A percentile compares a stretch with the other conserved stretches of the same genome.
These are phyloP conservation scores for Plutomurus gul DNA, from an alignment of 1,140 invertebrate species.

Conservation along the genomic window DNA sequence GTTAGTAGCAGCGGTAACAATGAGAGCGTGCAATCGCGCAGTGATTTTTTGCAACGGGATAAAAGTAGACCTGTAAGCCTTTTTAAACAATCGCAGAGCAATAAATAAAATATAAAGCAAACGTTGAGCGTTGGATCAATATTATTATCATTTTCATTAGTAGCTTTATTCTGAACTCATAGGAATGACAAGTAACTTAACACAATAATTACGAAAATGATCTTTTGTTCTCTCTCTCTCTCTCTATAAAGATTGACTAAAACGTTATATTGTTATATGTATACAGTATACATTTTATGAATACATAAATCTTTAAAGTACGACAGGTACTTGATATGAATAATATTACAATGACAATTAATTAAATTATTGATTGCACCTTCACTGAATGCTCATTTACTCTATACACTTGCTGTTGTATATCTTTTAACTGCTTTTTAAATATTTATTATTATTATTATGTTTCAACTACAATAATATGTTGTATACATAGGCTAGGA, in stretches of 20 bases:
- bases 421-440: no score
- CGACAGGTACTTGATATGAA: slow-evolving; percentile 19
- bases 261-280: not conserved
- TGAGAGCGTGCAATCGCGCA: not conserved
- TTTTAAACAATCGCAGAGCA: slow-evolving; percentile 30
- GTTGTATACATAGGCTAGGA: no score
- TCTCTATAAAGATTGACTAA: slow-evolving; percentile 2
- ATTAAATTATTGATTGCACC: not conserved
- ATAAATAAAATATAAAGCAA: not conserved
- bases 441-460: no score
- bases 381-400: not conserved
- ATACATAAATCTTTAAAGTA: not conserved
- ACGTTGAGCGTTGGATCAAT: not conserved
- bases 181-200: not conserved
- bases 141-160: slow-evolving; percentile 27
- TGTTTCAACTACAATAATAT: no score
- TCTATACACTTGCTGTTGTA: not conserved
- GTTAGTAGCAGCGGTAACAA: not conserved
- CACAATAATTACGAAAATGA: slow-evolving; percentile 24
- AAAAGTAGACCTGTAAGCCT: slow-evolving; percentile 4
- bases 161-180: not conserved
- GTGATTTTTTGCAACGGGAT: not conserved
- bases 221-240: not conserved
- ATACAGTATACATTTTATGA: not conserved
- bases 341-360: not conserved